Evolutionary conservation across 1,140 invertebrate species (phyloP).

Genomic region (Episyrphus balteatus): DNA sequence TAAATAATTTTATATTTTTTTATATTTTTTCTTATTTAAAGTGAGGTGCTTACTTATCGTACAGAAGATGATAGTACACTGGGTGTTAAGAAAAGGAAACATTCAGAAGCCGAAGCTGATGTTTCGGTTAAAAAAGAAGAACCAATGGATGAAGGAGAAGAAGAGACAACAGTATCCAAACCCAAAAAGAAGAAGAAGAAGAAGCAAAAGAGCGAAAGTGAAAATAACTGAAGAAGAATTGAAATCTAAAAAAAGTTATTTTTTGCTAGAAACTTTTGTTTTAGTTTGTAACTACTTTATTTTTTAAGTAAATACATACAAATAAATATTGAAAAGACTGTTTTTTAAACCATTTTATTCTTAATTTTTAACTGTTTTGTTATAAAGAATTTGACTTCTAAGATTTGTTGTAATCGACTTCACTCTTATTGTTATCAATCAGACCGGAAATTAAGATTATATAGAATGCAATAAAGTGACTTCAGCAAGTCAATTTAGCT

Average conservation of each 20-base stretch:
- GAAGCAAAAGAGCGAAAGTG: conserved; percentile 14
- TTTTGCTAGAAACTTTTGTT: too few relatives aligned
- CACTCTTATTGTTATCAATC: too few relatives aligned
- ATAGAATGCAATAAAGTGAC: too few relatives aligned
- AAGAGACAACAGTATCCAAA: conserved; percentile 16
- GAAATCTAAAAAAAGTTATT: not conserved
- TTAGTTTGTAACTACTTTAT: not conserved
- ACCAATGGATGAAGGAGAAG: conserved; percentile 8
- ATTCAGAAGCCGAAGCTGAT: conserved; percentile 35
- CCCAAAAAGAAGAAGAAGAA: conserved; percentile 17
- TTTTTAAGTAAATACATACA: not conserved
- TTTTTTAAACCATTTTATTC: too few relatives aligned
- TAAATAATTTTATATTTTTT: conserved; percentile 6
- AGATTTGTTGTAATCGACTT: too few relatives aligned
- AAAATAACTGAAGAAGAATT: conserved; percentile 16
- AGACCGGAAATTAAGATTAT: too few relatives aligned
- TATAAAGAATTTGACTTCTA: too few relatives aligned
- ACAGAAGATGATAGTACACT: conserved; percentile 49
- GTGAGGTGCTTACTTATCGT: conserved; percentile 53
- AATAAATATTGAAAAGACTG: conserved; percentile 8
- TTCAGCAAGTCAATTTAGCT: too few relatives aligned
- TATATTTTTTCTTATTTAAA: conserved; percentile 30
- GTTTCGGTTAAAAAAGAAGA: conserved; percentile 19
- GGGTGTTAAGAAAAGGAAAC: conserved; percentile 40
- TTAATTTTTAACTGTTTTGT: too few relatives aligned